Evolutionary conservation across 2,797 vertebrate species (phyloP).

Genomic region (Pyrocephalus nanus): DNA sequence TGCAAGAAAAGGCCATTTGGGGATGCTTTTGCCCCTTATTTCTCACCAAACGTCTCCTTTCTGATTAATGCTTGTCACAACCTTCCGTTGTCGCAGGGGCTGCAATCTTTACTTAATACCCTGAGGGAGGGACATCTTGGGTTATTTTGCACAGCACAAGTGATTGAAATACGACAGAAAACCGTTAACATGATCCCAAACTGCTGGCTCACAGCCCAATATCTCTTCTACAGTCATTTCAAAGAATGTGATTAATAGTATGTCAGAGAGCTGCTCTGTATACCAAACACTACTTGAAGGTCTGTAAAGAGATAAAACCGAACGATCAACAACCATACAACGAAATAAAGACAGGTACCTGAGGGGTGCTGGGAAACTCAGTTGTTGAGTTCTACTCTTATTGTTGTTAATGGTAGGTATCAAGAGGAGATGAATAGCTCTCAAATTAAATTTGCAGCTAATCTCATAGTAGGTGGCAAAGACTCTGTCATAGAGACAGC

Average conservation of each 20-base stretch:
- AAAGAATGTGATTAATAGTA: constrained; percentile 35
- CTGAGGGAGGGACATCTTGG: constrained; percentile 2
- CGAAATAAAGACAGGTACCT: not conserved
- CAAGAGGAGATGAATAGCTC: constrained; percentile 31
- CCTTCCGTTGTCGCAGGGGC: not conserved
- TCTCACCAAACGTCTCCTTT: not conserved
- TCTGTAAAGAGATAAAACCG: constrained; percentile 13
- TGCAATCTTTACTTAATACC: constrained; percentile 49
- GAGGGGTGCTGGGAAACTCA: not conserved
- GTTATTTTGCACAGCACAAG: not conserved
- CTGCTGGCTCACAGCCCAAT: constrained; percentile 5
- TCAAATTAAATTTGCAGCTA: constrained; percentile 45
- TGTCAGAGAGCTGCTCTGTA: constrained; percentile 11
- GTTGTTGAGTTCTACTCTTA: constrained; percentile 17
- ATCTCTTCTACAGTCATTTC: not conserved
- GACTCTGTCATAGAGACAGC: not conserved
- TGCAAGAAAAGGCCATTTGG: not conserved
- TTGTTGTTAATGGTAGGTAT: constrained; percentile 10
- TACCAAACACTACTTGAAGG: not conserved
- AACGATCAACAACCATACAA: not conserved
- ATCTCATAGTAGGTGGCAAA: constrained; percentile 40
- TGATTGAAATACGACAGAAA: constrained; percentile 31
- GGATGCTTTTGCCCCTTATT: not conserved
- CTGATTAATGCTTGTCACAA: constrained; percentile 25
- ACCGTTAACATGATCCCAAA: not conserved